A percentile compares a stretch with the other conserved stretches of the same genome.
Conservation (phyloP, 2,797 vertebrate genomes). For the Sebastes matsubarae region DNA sequence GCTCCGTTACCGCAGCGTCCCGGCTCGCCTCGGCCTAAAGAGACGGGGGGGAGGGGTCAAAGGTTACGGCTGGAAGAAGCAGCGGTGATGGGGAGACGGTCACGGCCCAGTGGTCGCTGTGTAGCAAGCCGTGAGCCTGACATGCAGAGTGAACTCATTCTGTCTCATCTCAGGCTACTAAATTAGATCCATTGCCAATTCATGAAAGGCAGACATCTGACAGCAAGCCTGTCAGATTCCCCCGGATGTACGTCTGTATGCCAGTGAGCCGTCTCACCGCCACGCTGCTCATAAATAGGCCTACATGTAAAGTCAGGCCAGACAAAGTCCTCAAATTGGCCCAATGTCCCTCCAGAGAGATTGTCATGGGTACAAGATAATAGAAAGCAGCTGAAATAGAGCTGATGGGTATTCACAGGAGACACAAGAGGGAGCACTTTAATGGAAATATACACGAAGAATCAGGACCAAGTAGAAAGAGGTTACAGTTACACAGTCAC, state of each 20-base stretch:
- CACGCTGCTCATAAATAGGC: slow-evolving; percentile 40
- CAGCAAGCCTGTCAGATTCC: slow-evolving; percentile 83
- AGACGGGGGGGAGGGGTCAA: slow-evolving; percentile 83
- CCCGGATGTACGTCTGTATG: slow-evolving; percentile 17
- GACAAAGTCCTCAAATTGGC: slow-evolving; percentile 22
- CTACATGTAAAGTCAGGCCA: slow-evolving; percentile 44
- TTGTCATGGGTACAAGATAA: background rate
- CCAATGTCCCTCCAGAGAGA: slow-evolving; percentile 1
- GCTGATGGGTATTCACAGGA: slow-evolving; percentile 1
- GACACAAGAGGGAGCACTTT: background rate
- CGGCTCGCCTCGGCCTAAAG: slow-evolving; percentile 66
- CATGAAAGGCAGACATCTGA: slow-evolving; percentile 83
- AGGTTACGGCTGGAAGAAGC: slow-evolving; percentile 87
- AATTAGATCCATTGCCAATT: slow-evolving; percentile 90
- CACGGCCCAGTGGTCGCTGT: slow-evolving; percentile 84
- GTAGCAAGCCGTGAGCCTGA: slow-evolving; percentile 81
- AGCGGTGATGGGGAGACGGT: slow-evolving; percentile 89
- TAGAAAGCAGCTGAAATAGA: background rate
- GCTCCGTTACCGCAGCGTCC: slow-evolving; percentile 52
- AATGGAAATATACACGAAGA: background rate
- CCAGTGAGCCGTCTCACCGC: slow-evolving; percentile 44
- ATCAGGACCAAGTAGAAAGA: background rate
- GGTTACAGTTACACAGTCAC: background rate
- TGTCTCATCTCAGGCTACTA: slow-evolving; percentile 85
- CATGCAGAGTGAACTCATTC: slow-evolving; percentile 84